These are phyloP conservation scores for Geococcyx californianus DNA, from an alignment of 2,113 vertebrate genomes.

Conservation along the genomic window DNA sequence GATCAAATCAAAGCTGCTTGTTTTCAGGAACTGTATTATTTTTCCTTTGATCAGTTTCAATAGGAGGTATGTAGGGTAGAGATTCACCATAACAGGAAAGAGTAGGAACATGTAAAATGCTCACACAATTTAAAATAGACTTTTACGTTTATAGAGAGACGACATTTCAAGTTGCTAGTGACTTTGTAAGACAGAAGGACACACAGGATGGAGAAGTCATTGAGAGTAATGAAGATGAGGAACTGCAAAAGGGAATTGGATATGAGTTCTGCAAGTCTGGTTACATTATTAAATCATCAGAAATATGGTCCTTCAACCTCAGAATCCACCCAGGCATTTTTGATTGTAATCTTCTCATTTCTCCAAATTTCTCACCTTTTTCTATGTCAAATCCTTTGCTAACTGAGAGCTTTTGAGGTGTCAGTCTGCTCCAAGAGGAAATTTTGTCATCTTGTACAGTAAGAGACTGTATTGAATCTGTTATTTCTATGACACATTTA, in stretches of 20 bases:
- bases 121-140: background rate
- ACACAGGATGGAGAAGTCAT: background rate
- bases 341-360: background rate
- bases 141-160: background rate
- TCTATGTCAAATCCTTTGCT: background rate
- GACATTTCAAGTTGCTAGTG: background rate
- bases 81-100: background rate
- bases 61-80: background rate
- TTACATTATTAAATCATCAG: background rate
- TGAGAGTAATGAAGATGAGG: background rate
- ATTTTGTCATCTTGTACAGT: rapidly evolving
- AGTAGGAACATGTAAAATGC: background rate
- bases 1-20: background rate
- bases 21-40: background rate
- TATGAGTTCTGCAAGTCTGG: background rate
- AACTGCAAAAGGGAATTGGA: background rate
- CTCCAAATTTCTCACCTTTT: background rate
- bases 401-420: background rate
- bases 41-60: background rate
- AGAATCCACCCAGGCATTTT: background rate
- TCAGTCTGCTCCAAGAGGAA: background rate
- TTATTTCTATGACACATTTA: background rate
- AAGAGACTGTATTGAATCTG: rapidly evolving
- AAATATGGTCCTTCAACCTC: background rate
- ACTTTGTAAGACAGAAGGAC: background rate